Base-by-base conservation (phyloP, 2,797 vertebrate species). In the Pangasius djambal region DNA sequence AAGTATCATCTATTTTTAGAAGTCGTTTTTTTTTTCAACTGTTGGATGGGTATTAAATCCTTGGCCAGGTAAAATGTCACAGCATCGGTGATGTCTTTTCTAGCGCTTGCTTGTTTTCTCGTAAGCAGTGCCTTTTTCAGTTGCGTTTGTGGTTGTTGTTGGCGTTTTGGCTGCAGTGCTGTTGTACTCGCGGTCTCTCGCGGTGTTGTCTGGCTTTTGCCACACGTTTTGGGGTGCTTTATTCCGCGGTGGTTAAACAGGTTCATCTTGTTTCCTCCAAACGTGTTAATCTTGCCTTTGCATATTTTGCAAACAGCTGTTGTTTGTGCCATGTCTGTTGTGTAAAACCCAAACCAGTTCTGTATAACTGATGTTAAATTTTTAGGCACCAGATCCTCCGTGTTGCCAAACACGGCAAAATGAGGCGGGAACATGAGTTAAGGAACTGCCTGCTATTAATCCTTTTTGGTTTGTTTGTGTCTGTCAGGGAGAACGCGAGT, bases 241-340 rank as follows among this genome's bases (percentile, higher is more conserved):
- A 28, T 44, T 83, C n/a, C 18, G 12, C 28, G 57, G 81, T 28
- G 34, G 81, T 44, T 44, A 16, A 83, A 83, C 81, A 63, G 81
- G 81, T 83, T 44, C 15, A 22, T 83, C 57, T 10, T 44, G 81
- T 83, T 63, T 44, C 22, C 34, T 59, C n/a, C 25, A 28, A 77
- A 48, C 74, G 50, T 12, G 40, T 25, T 48, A 1, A 16, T 78
- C 75, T 37, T 20, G 37, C 82, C 25, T 83, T 83, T n/a, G 37
- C 82, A 48, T 83, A 31, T 65, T 83, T 83, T 83, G 61, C 82
- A 65, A 83, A 83, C 82, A 48, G 25, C 22, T 40, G 57, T n/a
- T 44, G 59, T 83, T 83, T 65, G 81, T 83, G 40, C 81, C 25
- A 8, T 83, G 40, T 44, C 81, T 25, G 20, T 28, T 83, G 22